Percentiles rank a stretch among this genome's conserved stretches.
Conservation (phyloP, 2,888 invertebrate genomes). For the Anagyrus pseudococci region DNA sequence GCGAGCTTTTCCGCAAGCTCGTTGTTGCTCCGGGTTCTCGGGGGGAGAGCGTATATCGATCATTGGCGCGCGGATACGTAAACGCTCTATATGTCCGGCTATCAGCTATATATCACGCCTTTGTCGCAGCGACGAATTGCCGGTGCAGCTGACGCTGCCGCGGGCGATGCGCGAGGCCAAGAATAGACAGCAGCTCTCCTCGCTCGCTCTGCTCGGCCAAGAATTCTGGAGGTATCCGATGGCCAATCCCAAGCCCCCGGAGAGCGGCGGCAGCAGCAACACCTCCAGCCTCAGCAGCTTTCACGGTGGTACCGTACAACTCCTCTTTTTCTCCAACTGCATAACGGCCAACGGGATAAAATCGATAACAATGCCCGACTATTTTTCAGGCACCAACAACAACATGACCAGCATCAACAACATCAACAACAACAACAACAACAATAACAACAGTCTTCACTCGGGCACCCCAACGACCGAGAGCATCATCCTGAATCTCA, state of each 20-base stretch:
- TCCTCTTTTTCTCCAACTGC: neutral
- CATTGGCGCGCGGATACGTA: too few species aligned
- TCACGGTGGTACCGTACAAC: slow-evolving; percentile 56
- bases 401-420: too few species aligned
- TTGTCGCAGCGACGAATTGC: slow-evolving; percentile 82
- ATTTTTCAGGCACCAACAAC: neutral
- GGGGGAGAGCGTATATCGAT: too few species aligned
- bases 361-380: too few species aligned
- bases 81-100: too few species aligned
- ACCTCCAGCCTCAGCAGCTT: slow-evolving; percentile 80
- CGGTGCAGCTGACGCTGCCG: slow-evolving; percentile 87
- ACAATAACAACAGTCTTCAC: slow-evolving; percentile 55
- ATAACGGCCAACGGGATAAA: neutral
- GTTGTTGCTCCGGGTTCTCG: too few species aligned
- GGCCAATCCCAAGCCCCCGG: slow-evolving; percentile 72
- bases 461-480: slow-evolving; percentile 54
- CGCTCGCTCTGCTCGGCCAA: slow-evolving; percentile 88
- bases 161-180: slow-evolving; percentile 85
- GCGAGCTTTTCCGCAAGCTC: neutral
- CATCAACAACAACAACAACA: slow-evolving; percentile 41
- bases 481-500: slow-evolving; percentile 76
- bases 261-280: slow-evolving; percentile 61
- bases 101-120: too few species aligned
- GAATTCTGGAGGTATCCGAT: slow-evolving; percentile 84
- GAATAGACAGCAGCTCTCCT: slow-evolving; percentile 88